Base-by-base conservation (phyloP, 2,797 vertebrate genomes). In the Nasua narica region DNA sequence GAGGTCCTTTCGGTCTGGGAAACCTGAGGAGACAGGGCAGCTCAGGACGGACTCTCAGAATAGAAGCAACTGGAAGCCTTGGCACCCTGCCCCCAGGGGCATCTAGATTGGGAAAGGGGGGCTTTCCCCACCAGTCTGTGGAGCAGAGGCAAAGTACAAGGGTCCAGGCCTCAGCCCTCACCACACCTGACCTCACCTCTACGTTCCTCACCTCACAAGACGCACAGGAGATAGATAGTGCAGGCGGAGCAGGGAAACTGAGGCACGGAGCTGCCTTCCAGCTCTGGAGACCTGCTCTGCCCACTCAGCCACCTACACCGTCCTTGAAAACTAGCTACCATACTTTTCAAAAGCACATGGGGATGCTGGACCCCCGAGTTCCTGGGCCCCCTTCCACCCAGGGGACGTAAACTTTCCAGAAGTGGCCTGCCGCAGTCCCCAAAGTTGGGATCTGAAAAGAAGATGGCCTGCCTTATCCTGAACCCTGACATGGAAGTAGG, bases 31-130 rank as follows among this genome's bases (percentile, higher is more conserved):
- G 52, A 21, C 4, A 0, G 14, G 35, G 43, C 56, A 54, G 70
- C 52, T 96, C 60, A 62, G 87, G 78, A 79, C 14, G 29, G 62
- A 54, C 40, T 76, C 97, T 92, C 90, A 69, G 84, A 78, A 96
- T 23, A 97, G 96, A 92, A 95, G 56, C 77, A 46, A n/a, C 60
- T 54, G 40, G 85, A 76, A 52, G 52, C 35, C 74, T 40, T 5
- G 6, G 18, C 76, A 27, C 40, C 48, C 50, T 35, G 29, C 32
- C 72, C 37, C 60, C 46, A 40, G 18, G 37, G 37, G 40, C 32
- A 27, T 46, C 69, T 48, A 25, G 58, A 60, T 16, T 65, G 35
- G 52, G 3, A n/a, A 58, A 48, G 2, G 19, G 29, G 91, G 65
- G 35, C 76, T 84, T 84, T 87, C 69, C 21, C 0, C 7, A 35